phyloP scores from a whole-genome alignment of 2,113 vertebrate species.

The Crocuta crocuta region DNA sequence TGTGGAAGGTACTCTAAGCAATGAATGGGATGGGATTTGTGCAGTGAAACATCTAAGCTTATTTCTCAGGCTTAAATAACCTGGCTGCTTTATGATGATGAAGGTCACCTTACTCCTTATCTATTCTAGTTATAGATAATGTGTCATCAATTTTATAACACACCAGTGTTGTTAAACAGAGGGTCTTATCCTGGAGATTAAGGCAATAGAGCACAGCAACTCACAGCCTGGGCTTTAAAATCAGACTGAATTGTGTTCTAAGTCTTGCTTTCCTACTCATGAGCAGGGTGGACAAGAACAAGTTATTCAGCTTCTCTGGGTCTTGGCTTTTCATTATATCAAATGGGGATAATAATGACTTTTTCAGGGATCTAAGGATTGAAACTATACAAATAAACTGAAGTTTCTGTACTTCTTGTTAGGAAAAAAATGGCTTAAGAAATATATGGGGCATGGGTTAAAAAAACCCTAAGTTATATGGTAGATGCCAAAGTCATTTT shows the following conservation, averaged over 20 bases:
- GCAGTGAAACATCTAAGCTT: background rate
- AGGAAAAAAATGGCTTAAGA: background rate
- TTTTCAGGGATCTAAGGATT: background rate
- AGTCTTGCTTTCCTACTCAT: background rate
- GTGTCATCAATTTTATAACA: background rate
- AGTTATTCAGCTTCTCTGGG: background rate
- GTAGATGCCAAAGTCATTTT: slow-evolving; percentile 19
- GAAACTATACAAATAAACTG: background rate
- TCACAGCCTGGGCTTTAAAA: background rate
- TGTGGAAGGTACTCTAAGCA: background rate
- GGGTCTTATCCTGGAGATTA: background rate
- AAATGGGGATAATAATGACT: background rate
- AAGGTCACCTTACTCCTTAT: slow-evolving; percentile 17
- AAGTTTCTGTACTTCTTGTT: background rate
- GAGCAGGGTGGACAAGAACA: background rate
- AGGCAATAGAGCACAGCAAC: background rate
- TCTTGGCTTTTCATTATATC: background rate
- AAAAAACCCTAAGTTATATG: background rate
- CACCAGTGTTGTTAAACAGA: background rate
- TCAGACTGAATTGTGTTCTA: background rate
- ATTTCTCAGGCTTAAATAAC: background rate
- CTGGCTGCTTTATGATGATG: background rate
- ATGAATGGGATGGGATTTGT: background rate
- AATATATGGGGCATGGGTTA: background rate
- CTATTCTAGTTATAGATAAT: background rate